A percentile compares a stretch with the other conserved stretches of the same genome.
Evolutionary conservation across 2,113 vertebrate species (phyloP).

Genomic region (Phrynosoma blainvillii): DNA sequence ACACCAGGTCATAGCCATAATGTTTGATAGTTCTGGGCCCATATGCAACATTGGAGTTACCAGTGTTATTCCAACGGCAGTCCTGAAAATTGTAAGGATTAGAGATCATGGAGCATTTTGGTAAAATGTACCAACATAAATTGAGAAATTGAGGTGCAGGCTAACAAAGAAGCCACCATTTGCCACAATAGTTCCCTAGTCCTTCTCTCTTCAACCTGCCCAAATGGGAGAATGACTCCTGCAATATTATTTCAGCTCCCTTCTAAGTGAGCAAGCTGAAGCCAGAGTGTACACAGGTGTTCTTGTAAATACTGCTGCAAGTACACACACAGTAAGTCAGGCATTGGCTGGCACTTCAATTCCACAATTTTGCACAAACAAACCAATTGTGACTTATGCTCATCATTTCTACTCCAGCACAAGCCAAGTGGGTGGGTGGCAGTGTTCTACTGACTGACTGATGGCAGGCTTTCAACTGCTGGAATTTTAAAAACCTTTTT

Average conservation of each 20-base stretch:
- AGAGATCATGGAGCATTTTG: not conserved
- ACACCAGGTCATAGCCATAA: not conserved
- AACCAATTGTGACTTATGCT: slow-evolving; percentile 67
- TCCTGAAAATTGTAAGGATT: not conserved
- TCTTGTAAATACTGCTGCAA: not conserved
- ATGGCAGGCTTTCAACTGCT: slow-evolving; percentile 64
- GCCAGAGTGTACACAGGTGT: not conserved
- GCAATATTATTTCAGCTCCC: slow-evolving; percentile 6
- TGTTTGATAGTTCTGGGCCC: not conserved
- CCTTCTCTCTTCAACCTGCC: not conserved
- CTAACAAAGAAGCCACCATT: not conserved
- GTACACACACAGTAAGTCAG: slow-evolving; percentile 23
- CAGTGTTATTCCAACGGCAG: not conserved
- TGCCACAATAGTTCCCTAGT: not conserved
- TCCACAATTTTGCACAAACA: slow-evolving; percentile 65
- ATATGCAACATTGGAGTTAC: not conserved
- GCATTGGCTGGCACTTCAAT: slow-evolving; percentile 40
- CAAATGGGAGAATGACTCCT: not conserved
- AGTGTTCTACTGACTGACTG: slow-evolving; percentile 61
- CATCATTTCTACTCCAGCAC: slow-evolving; percentile 49
- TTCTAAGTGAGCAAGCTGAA: slow-evolving; percentile 8
- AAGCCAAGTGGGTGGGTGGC: slow-evolving; percentile 61
- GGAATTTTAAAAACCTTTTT: slow-evolving; percentile 65
- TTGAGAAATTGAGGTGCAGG: not conserved
- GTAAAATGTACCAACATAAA: not conserved